A percentile compares a stretch with the other conserved stretches of the same genome.
These are phyloP conservation scores for Gortyna flavago DNA, from an alignment of 2,888 invertebrate genomes.

Conservation along the genomic window DNA sequence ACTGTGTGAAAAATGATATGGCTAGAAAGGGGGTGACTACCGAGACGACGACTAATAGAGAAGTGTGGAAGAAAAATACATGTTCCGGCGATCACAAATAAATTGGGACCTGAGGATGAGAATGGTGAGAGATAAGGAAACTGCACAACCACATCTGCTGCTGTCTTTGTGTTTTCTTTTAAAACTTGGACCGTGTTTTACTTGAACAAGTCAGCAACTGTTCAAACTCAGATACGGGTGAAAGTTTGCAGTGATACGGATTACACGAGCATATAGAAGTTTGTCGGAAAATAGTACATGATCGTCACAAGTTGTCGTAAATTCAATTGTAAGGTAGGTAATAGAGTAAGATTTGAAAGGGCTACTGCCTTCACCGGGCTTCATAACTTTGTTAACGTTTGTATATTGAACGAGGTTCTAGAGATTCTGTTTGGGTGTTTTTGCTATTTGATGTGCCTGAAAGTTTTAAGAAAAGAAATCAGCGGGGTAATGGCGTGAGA, in stretches of 20 bases:
- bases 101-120: background rate
- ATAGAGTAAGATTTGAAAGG: constrained; percentile 50
- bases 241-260: constrained; percentile 35
- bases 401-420: constrained; percentile 9
- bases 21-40: background rate
- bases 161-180: constrained; percentile 25
- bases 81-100: too few species aligned
- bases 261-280: constrained; percentile 22
- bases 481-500: background rate
- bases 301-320: constrained; percentile 45
- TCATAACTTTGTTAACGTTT: constrained; percentile 52
- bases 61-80: background rate
- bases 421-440: background rate
- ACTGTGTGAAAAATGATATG: background rate
- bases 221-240: constrained; percentile 20
- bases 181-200: constrained; percentile 16
- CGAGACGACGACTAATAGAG: background rate
- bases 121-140: background rate
- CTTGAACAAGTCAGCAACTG: constrained; percentile 14
- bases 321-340: constrained; percentile 57
- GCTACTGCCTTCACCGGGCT: constrained; percentile 35
- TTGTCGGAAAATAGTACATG: constrained; percentile 47
- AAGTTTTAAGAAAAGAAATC: background rate
- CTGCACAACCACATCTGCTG: constrained; percentile 9
- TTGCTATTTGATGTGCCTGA: background rate